phyloP scores from a whole-genome alignment of 2,797 vertebrate species.

The Neosalanx taihuensis region DNA sequence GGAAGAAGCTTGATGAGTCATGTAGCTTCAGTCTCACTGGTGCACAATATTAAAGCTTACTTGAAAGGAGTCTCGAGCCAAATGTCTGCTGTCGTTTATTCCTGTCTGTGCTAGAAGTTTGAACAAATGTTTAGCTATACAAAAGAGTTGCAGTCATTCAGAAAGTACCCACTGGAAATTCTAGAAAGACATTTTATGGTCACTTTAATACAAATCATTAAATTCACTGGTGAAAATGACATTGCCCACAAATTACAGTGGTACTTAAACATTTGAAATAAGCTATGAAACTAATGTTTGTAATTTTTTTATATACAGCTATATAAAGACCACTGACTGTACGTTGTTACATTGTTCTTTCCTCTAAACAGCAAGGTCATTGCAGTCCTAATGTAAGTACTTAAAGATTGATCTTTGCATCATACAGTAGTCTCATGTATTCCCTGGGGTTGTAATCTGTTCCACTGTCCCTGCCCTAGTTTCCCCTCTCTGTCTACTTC shows the following conservation, averaged over 20 bases:
- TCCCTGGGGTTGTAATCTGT: neutral
- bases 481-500: conserved; percentile 38
- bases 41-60: conserved; percentile 86
- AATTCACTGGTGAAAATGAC: neutral
- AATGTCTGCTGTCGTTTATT: conserved; percentile 26
- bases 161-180: neutral
- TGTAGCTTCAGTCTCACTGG: conserved; percentile 75
- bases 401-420: neutral
- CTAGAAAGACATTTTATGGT: neutral
- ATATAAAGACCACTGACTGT: too few species aligned
- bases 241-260: too few species aligned
- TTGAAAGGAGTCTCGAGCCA: conserved; percentile 68
- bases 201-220: neutral
- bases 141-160: neutral
- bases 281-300: too few species aligned
- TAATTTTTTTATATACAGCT: too few species aligned
- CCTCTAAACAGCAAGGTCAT: too few species aligned
- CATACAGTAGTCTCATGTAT: neutral
- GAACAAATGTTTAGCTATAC: neutral
- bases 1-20: conserved; percentile 70
- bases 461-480: neutral
- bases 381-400: too few species aligned
- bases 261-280: too few species aligned
- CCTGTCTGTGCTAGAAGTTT: conserved; percentile 1
- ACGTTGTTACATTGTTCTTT: too few species aligned